phyloP scores from a whole-genome alignment of 2,797 vertebrate species.

The Halcyon leucocephala region DNA sequence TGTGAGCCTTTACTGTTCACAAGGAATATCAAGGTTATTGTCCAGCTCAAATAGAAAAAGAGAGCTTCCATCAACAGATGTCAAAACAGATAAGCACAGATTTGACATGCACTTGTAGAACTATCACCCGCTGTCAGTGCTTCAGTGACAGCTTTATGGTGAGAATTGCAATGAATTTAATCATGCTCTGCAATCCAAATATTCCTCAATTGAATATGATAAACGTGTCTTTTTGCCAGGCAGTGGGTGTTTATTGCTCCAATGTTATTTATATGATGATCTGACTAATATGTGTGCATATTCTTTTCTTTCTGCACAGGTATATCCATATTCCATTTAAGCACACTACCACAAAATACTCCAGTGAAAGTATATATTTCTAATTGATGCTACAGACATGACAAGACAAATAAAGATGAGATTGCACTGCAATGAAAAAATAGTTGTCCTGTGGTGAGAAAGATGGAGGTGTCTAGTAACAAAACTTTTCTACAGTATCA shows the following conservation, averaged over 20 bases:
- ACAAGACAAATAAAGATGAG: background rate
- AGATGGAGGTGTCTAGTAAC: background rate
- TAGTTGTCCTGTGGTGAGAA: background rate
- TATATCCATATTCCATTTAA: background rate
- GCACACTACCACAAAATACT: background rate
- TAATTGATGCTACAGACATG: background rate
- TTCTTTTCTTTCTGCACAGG: background rate
- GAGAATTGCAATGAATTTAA: slow-evolving; percentile 80
- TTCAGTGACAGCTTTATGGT: slow-evolving; percentile 79
- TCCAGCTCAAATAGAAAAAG: slow-evolving; percentile 74
- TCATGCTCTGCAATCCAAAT: slow-evolving; percentile 74
- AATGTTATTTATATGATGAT: slow-evolving; percentile 36
- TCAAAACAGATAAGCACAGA: slow-evolving; percentile 86
- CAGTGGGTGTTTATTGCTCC: slow-evolving; percentile 15
- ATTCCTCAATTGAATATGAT: slow-evolving; percentile 77
- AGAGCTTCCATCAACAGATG: slow-evolving; percentile 85
- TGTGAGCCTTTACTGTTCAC: slow-evolving; percentile 47
- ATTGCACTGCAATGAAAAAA: background rate
- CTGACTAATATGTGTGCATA: slow-evolving; percentile 41
- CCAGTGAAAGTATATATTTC: background rate
- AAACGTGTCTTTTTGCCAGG: slow-evolving; percentile 68
- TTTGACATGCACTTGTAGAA: slow-evolving; percentile 82
- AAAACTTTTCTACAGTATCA: background rate
- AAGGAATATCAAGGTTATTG: slow-evolving; percentile 77
- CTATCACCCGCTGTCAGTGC: slow-evolving; percentile 79